A percentile compares a stretch with the other conserved stretches of the same genome.
These are phyloP conservation scores for Sebastolobus alascanus DNA, from an alignment of 2,797 vertebrate genomes.

Conservation along the genomic window DNA sequence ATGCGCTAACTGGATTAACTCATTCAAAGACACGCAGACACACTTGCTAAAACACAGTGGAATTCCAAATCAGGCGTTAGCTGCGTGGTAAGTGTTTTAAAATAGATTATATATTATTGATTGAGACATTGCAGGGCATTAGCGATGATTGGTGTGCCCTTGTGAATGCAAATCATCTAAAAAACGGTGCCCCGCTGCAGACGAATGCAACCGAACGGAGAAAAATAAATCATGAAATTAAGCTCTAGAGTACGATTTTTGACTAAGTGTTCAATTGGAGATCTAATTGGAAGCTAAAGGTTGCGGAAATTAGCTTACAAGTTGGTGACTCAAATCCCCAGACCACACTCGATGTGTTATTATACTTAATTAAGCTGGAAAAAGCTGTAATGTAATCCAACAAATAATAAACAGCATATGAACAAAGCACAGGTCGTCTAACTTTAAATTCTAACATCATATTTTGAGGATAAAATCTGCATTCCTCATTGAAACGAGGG, in stretches of 20 bases:
- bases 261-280: not conserved
- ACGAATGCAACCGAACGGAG: conserved; percentile 17
- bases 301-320: not conserved
- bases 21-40: conserved; percentile 72
- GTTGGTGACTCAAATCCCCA: not conserved
- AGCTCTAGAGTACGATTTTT: conserved; percentile 2
- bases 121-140: conserved; percentile 65
- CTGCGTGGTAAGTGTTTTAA: conserved; percentile 69
- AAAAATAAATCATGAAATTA: not conserved
- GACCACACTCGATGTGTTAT: not conserved
- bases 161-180: conserved; percentile 49
- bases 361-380: conserved; percentile 1
- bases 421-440: not conserved
- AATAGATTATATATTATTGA: conserved; percentile 71
- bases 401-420: not conserved
- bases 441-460: not conserved
- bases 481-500: conserved; percentile 30
- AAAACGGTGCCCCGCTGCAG: conserved; percentile 8
- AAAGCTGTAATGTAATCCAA: not conserved
- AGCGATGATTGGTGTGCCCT: conserved; percentile 67
- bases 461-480: not conserved
- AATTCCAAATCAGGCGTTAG: conserved; percentile 79
- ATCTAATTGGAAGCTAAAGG: conserved; percentile 6
- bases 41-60: conserved; percentile 66
- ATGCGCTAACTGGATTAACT: conserved; percentile 81